A percentile compares a stretch with the other conserved stretches of the same genome.
These are phyloP conservation scores for Matsumurasca onukii DNA, from an alignment of 1,140 invertebrate species.

Conservation along the genomic window DNA sequence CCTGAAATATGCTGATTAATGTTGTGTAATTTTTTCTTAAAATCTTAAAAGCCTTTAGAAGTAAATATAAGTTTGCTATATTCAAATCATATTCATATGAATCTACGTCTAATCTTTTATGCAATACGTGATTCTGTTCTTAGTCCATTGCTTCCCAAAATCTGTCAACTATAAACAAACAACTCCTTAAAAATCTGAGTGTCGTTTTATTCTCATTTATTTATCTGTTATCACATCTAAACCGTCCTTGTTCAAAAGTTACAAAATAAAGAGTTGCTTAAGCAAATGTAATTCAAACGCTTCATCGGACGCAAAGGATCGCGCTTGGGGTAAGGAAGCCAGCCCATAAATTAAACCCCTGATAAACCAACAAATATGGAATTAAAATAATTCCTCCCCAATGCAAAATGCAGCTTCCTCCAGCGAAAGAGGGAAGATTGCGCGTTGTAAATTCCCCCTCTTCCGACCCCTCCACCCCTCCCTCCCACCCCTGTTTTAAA, in stretches of 20 bases:
- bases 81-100: too few relatives aligned
- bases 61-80: too few relatives aligned
- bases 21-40: too few relatives aligned
- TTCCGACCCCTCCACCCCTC: not conserved
- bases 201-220: constrained; percentile 11
- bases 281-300: constrained; percentile 16
- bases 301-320: constrained; percentile 18
- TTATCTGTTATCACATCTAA: constrained; percentile 10
- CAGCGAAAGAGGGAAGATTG: constrained; percentile 29
- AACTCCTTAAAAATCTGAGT: not conserved
- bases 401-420: constrained; percentile 39
- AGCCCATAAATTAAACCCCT: constrained; percentile 27
- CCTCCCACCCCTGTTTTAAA: constrained; percentile 27
- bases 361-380: constrained; percentile 39
- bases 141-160: too few relatives aligned
- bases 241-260: constrained; percentile 2
- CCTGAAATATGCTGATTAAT: too few relatives aligned
- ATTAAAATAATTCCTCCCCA: constrained; percentile 40
- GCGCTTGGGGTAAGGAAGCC: too few relatives aligned
- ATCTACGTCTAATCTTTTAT: too few relatives aligned
- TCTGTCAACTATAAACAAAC: too few relatives aligned
- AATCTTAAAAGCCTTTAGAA: too few relatives aligned
- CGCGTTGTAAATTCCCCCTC: constrained; percentile 27
- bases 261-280: constrained; percentile 25
- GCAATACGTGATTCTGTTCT: too few relatives aligned